Base-by-base conservation (phyloP, 1,140 invertebrate species). In the Meteorus sp. region DNA sequence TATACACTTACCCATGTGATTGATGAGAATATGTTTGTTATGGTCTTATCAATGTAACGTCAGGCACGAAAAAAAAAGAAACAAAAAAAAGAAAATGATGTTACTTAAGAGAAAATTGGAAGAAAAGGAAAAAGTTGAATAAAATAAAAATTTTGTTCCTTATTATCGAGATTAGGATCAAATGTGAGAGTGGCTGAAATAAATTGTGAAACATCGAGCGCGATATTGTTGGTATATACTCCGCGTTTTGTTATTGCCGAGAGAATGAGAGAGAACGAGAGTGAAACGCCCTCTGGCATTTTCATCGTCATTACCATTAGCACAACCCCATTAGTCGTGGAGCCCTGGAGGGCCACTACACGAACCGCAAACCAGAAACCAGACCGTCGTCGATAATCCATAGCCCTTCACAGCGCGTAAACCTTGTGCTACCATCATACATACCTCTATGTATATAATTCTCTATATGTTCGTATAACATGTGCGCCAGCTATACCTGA, bases 301-400 rank as follows among this genome's bases (percentile, higher is more conserved):
- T 57, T 33, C 13, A 41, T 9, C 31, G 44, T 6, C 31, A 57
- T 57, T 57, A 48, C 44, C 55, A 56, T 56, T 48, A 57, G 55
- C 45, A 45, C 44, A 48, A 39, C 22, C 31, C 44, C 44, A 57
- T 57, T 57, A 57, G 45, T 17, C 31, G 43, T n/a, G n/a, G n/a
- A 47, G 41, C 35, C 55, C 43, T 59, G 62, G 59, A 63, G 61
- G 61, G 59, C 57, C 53, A 59, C 63, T 56, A 39, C 55, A 60
- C 63, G 60, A 67, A 62, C 58, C 56, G 59, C 68, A 65, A 64
- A 65, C 55, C 60, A 70, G 64, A 63, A 64, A 63, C 17, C 31
- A 51, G n/a, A 35, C 22, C 45, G 23, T 56, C 27, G 20, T 56
- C 55, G 44, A 56, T 56, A 56, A 56, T 56, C 55, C 31, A 47